Conservation (phyloP, 2,888 invertebrate species). For the Philereme transversata region DNA sequence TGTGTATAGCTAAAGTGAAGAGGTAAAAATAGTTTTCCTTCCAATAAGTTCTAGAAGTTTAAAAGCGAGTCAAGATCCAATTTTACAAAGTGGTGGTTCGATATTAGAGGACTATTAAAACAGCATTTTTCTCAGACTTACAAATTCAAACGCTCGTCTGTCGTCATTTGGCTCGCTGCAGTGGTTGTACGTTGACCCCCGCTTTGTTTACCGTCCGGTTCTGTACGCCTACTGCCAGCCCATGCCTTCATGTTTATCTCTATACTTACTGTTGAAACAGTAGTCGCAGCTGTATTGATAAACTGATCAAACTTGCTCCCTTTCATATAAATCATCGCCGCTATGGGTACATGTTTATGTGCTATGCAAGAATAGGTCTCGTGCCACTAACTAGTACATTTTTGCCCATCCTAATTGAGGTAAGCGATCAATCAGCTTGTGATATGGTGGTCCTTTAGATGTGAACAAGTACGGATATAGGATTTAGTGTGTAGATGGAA, state of each 20-base stretch:
- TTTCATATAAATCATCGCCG: slow-evolving; percentile 42
- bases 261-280: slow-evolving; percentile 48
- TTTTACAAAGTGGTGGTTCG: neutral
- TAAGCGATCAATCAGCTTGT: too few species aligned
- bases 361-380: slow-evolving; percentile 13
- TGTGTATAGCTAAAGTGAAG: neutral
- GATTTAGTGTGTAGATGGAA: too few species aligned
- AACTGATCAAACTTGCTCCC: slow-evolving; percentile 40
- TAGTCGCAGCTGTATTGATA: slow-evolving; percentile 53
- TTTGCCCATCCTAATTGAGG: too few species aligned
- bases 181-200: slow-evolving; percentile 63
- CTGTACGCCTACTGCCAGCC: slow-evolving; percentile 45
- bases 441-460: too few species aligned
- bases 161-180: slow-evolving; percentile 40
- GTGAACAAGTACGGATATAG: too few species aligned
- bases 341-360: slow-evolving; percentile 33
- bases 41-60: neutral
- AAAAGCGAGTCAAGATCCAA: too few species aligned
- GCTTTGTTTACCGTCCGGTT: slow-evolving; percentile 68
- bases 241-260: slow-evolving; percentile 48
- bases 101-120: slow-evolving; percentile 1
- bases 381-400: too few species aligned
- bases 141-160: slow-evolving; percentile 31
- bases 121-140: slow-evolving; percentile 13
- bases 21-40: neutral